Base-by-base conservation (phyloP, 2,888 invertebrate species). In the Melolontha melolontha region DNA sequence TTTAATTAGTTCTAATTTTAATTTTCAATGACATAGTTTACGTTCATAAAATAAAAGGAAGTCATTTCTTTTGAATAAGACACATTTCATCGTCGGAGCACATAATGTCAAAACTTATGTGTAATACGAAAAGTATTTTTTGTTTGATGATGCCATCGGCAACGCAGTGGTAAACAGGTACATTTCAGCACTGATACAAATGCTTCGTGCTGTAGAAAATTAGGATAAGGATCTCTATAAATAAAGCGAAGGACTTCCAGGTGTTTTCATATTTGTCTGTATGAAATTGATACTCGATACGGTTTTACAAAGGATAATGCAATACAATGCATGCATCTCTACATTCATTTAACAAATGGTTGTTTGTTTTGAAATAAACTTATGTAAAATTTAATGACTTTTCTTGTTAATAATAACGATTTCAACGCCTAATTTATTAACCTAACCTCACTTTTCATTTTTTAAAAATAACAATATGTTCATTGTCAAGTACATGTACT, bases 191-290 rank as follows among this genome's bases (percentile, higher is more conserved):
- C 59, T 51, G 51, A 27, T 51, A 63, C 49, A 64, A 44, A 16
- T 54, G 68, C 27, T 47, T 62, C 59, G 14, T 34, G 34, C 52
- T 62, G 57, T 54, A 49, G 71, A 72, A n/a, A 75, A 73, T 71
- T 74, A 67, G 75, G 72, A 74, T 73, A 74, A 73, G 74, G 74
- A 75, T 72, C 70, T 64, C 49, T 73, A 73, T 68, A 74, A 74
- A 73, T 75, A 75, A 70, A 47, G 14, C 63, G 68, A 71, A 72
- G 72, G 70, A 67, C 70, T 67, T 59, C 70, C 66, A 66, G 66
- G 66, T 66, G 49, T 59, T 59, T 59, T 64, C 54, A 47, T 16
- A 49, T 49, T 47, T 39, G 44, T 6, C 14, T 44, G n/a, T 5
- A n/a, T 14, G 14, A 14, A 44, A 44, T 12, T 44, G 14, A 14